A percentile compares a stretch with the other conserved stretches of the same genome.
These are phyloP conservation scores for Drepana falcataria DNA, from an alignment of 2,888 invertebrate species.

Conservation along the genomic window DNA sequence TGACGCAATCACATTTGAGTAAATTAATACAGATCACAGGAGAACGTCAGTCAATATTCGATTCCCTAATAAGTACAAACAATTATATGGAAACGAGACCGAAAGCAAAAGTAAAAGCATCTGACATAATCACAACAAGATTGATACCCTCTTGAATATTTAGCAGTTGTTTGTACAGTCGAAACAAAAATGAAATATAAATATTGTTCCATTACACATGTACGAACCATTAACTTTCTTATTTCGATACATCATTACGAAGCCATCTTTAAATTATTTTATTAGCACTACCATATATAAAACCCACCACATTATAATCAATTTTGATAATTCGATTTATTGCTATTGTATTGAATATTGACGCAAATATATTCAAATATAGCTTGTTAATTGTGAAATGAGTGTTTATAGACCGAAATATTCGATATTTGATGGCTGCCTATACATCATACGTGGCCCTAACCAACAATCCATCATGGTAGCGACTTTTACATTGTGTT, in stretches of 20 bases:
- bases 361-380: slow-evolving; percentile 72
- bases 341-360: slow-evolving; percentile 54
- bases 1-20: neutral
- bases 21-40: no score
- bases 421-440: slow-evolving; percentile 56
- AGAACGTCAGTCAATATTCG: neutral
- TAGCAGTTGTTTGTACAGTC: neutral
- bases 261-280: slow-evolving; percentile 28
- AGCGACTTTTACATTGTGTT: slow-evolving; percentile 24
- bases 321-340: slow-evolving; percentile 68
- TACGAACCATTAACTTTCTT: slow-evolving; percentile 47
- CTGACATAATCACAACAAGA: neutral
- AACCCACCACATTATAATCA: slow-evolving; percentile 40
- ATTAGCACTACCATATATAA: slow-evolving; percentile 57
- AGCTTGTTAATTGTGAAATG: slow-evolving; percentile 66
- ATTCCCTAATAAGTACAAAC: neutral
- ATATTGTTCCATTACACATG: slow-evolving; percentile 18
- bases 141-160: neutral
- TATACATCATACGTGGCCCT: slow-evolving; percentile 55
- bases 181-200: slow-evolving; percentile 21
- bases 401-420: slow-evolving; percentile 59
- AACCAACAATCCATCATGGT: slow-evolving; percentile 33
- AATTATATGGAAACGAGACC: neutral
- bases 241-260: slow-evolving; percentile 34
- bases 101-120: neutral